Percentiles rank a stretch among this genome's conserved stretches.
phyloP scores from a whole-genome alignment of 92 coral and sea anemone genomes.

The Palythoa grandiflora region DNA sequence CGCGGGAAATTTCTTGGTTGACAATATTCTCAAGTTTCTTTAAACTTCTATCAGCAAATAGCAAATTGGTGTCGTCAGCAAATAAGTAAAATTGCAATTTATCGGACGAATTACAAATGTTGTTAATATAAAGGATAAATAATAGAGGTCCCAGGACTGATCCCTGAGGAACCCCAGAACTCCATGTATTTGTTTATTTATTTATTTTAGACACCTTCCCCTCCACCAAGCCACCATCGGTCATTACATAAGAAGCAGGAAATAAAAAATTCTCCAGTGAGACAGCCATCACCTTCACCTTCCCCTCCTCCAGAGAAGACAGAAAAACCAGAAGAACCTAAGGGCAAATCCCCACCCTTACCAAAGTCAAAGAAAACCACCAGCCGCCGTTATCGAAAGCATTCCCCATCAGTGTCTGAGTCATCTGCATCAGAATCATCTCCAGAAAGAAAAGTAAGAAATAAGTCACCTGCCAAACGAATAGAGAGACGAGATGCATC shows the following conservation, averaged over 20 bases:
- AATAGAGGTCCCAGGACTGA: no score
- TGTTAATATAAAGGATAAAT: no score
- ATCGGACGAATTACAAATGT: no score
- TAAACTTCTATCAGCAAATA: no score
- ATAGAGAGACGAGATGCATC: constrained; percentile 63
- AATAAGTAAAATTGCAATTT: no score
- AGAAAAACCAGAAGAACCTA: constrained; percentile 61
- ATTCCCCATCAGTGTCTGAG: constrained; percentile 81
- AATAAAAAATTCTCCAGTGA: constrained; percentile 76
- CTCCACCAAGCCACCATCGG: constrained; percentile 92
- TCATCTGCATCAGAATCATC: constrained; percentile 88
- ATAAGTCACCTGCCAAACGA: constrained; percentile 60
- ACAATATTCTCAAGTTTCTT: no score
- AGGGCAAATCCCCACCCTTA: constrained; percentile 71
- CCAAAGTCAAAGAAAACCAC: constrained; percentile 91
- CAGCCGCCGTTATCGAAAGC: constrained; percentile 90
- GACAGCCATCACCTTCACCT: constrained; percentile 88
- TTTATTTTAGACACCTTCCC: constrained; percentile 65
- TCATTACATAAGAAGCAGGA: constrained; percentile 81
- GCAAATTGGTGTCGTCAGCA: no score
- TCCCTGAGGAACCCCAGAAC: no score
- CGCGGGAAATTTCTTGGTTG: no score
- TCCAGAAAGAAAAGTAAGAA: constrained; percentile 69
- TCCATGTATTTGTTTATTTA: no score
- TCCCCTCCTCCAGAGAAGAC: constrained; percentile 82